Base-by-base conservation (phyloP, 2,113 vertebrate genomes). In the Beaufortia kweichowensis region DNA sequence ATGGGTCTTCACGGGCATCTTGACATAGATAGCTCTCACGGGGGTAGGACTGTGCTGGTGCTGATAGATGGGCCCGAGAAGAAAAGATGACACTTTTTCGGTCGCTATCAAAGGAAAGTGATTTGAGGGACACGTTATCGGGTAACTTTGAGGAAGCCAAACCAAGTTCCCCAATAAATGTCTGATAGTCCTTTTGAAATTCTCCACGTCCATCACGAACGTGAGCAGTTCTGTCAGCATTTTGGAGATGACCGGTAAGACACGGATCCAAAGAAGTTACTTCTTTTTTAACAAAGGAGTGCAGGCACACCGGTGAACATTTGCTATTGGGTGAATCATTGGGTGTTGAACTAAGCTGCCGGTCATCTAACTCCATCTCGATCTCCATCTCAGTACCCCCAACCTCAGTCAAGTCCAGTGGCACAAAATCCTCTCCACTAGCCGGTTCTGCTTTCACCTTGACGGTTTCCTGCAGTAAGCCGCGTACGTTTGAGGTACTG, bases 1-100 rank as follows among this genome's bases (percentile, higher is more conserved):
- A 94, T 80, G 92, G 88, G 81, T 90, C 91, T 87, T 94, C 94
- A 84, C 90, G 91, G 90, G 91, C 89, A 82, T 95, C 94, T 87
- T 94, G 94, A 81, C 95, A 94, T 89, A 92, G 88, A 86, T 86
- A 88, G 85, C 90, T 94, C 79, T 93, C 90, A 66, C 93, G 93
- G 62, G 92, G 87, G 81, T 94, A 94, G 0, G 93, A 92, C 84
- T 94, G 93, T 81, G 90, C 87, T 21, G 92, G 87, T 81, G 93
- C 85, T 81, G 88, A 91, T 85, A 89, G 92, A 89, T 89, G 93
- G 63, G 91, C 82, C 2, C 92, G 93, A 24, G 95, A 94, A 84
- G 95, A 96, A 89, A 98, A 97, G 85, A 98, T 98, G 79, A 98
- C 96, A 3, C 95, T 97, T 82, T 92, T 93, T 80, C 96, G 91